Conservation (phyloP, 1,140 invertebrate species). For the Chironomus tepperi region DNA sequence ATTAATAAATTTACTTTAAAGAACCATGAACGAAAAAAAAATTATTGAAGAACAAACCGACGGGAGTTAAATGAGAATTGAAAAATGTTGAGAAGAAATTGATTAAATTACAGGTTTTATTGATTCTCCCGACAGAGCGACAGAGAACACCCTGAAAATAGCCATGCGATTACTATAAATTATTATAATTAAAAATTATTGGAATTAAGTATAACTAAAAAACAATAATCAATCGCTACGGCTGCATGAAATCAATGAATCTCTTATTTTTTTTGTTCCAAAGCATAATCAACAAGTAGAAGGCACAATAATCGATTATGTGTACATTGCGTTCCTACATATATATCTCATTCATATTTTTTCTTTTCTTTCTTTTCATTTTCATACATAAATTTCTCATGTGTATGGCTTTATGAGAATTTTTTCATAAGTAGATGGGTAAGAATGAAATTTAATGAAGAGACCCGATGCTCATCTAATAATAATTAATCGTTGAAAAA, state of each 20-base stretch:
- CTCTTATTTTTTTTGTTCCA: background rate
- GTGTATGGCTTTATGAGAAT: background rate
- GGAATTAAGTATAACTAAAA: conserved; percentile 9
- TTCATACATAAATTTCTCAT: background rate
- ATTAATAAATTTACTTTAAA: background rate
- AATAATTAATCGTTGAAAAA: conserved; percentile 23
- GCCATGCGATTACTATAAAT: conserved; percentile 7
- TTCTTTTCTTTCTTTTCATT: background rate
- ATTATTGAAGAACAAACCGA: conserved; percentile 3
- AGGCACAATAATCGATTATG: conserved; percentile 5
- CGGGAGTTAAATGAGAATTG: conserved; percentile 9
- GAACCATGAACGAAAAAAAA: background rate
- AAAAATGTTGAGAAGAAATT: background rate
- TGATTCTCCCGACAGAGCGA: background rate
- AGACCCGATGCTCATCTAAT: conserved; percentile 20
- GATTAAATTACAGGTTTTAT: conserved; percentile 21
- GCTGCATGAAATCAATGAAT: conserved; percentile 20
- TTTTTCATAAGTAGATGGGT: background rate
- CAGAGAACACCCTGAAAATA: conserved; percentile 12
- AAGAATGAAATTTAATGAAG: background rate
- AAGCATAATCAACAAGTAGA: conserved; percentile 21
- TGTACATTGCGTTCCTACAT: conserved; percentile 2
- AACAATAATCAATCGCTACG: background rate
- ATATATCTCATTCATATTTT: background rate
- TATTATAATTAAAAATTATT: conserved; percentile 22